Evolutionary conservation across 2,888 invertebrate species (phyloP), one percentile per base, ranked within the genome.

Genomic region (Agrotis segetum): DNA sequence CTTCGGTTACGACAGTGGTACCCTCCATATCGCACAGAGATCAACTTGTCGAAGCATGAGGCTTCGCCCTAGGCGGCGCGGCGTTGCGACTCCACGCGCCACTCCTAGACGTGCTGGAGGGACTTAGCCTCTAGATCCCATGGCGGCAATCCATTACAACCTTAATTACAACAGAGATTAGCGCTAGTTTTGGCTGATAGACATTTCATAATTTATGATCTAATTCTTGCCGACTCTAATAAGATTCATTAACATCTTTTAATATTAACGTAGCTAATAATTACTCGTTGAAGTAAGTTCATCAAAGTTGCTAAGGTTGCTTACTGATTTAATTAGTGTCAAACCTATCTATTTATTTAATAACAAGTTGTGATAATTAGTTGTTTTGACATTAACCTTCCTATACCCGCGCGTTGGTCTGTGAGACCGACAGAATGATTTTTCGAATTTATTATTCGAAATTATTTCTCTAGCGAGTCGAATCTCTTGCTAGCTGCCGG

Each of bases 371-470:
- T 14, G 2, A 29, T 50, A 50, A 73, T 72, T 47, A 53, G 47
- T 62, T 9, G n/a, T 72, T 72, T 59, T 40, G 34, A 11, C 61
- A 61, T n/a, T 16, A 3, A 61, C n/a, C n/a, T n/a, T n/a, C n/a
- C n/a, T n/a, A n/a, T n/a, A n/a, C n/a, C n/a, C n/a, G n/a, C n/a
- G n/a, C n/a, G n/a, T n/a, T n/a, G n/a, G n/a, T n/a, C n/a, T n/a
- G n/a, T n/a, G n/a, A n/a, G n/a, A n/a, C n/a, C n/a, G n/a, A n/a
- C n/a, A n/a, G n/a, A n/a, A n/a, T n/a, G n/a, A n/a, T n/a, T n/a
- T n/a, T n/a, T n/a, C n/a, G n/a, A n/a, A n/a, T n/a, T n/a, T n/a
- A n/a, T n/a, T n/a, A n/a, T n/a, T n/a, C n/a, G n/a, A n/a, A n/a
- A n/a, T n/a, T n/a, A n/a, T n/a, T n/a, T n/a, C n/a, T n/a, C n/a